Base-by-base conservation (phyloP, 1,140 invertebrate species). In the Drosophila sechellia region DNA sequence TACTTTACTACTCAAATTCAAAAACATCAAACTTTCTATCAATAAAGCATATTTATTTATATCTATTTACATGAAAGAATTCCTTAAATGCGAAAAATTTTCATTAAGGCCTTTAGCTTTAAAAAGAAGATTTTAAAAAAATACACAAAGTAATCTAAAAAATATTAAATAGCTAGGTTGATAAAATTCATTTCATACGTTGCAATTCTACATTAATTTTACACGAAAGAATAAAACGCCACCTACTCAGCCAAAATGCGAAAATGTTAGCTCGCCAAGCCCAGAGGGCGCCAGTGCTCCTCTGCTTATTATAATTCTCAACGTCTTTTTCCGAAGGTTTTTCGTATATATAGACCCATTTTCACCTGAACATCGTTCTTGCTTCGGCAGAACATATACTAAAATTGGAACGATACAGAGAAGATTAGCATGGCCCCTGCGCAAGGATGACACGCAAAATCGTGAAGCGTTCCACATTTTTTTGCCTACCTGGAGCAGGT, bases 361-460 rank as follows among this genome's bases (percentile, higher is more conserved):
- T 48, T 48, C 12, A 1, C 20, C 0, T 1, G 0, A 3, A 35
- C 20, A 10, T 87, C 76, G 94, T 95, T 95, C 94, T 95, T 94
- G 94, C 94, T 95, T 95, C 94, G 94, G 94, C 94, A 94, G 94
- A 95, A 95, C 94, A 95, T 95, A 95, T 95, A 95, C 94, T 95
- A 95, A 95, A 95, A 95, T 95, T 95, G 95, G 96, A 97, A 96
- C 95, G 95, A 96, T 96, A 96, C 96, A 96, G 96, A 96, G 96
- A 96, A 96, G 96, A 97, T 97, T 97, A 97, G 96, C 96, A 96
- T 97, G 96, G 96, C 96, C 96, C 95, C 95, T 97, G 95, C 95
- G 96, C 95, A 96, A 96, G 95, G 96, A 96, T 96, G 95, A 96
- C 96, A 96, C 95, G 96, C 96, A 96, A 96, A 96, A 96, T 96